Conservation (phyloP, 2,888 invertebrate species). For the Oscheius sp. region DNA sequence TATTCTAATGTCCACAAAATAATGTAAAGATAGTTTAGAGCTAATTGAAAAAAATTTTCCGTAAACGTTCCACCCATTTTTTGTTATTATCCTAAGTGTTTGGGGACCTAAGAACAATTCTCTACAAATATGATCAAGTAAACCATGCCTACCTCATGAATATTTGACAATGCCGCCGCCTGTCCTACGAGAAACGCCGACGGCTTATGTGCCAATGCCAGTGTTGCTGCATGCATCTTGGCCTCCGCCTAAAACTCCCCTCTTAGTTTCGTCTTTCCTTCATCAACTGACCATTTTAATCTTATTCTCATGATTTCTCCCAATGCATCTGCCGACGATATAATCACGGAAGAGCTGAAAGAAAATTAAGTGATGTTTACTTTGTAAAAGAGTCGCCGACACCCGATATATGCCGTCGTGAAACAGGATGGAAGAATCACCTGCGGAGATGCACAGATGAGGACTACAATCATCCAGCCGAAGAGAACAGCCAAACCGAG, state of each 20-base stretch:
- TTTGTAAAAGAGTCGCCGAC: constrained; percentile 1
- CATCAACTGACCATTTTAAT: constrained; percentile 26
- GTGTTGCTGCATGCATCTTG: constrained; percentile 48
- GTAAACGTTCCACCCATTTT: too few species aligned
- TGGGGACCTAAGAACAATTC: too few species aligned
- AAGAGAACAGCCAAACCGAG: constrained; percentile 64
- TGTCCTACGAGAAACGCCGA: constrained; percentile 50
- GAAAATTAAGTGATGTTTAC: background rate
- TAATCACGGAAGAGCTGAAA: constrained; percentile 53
- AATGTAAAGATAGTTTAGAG: too few species aligned
- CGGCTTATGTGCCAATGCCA: constrained; percentile 48
- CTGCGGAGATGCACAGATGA: constrained; percentile 68
- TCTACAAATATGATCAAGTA: too few species aligned
- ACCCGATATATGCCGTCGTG: background rate
- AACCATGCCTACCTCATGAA: constrained; percentile 23
- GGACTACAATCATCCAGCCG: constrained; percentile 66
- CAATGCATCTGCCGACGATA: constrained; percentile 43
- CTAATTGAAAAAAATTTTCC: too few species aligned
- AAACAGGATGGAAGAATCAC: constrained; percentile 25
- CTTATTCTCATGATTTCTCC: constrained; percentile 10
- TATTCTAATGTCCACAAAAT: too few species aligned
- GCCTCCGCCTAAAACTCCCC: constrained; percentile 35
- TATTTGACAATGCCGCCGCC: constrained; percentile 42
- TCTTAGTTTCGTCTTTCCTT: background rate
- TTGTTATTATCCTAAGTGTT: too few species aligned